Percentiles rank a stretch among this genome's conserved stretches.
Evolutionary conservation across 2,888 invertebrate species (phyloP).

Genomic region (Loripinus fragilis): DNA sequence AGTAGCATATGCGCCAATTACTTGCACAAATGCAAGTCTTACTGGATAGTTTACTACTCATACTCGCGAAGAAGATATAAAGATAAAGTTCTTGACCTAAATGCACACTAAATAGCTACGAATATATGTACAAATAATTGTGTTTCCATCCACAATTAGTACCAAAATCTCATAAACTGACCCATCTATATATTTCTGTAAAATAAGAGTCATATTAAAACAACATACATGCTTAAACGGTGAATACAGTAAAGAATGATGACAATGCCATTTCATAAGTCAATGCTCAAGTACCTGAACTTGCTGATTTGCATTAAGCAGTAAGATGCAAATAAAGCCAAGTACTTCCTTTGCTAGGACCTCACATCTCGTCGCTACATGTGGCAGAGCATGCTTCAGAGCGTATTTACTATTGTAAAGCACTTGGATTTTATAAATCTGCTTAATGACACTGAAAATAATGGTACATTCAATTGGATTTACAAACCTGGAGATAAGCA

Average conservation of each 20-base stretch:
- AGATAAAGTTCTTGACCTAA: too few species aligned
- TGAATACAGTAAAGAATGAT: not conserved
- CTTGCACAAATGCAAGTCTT: too few species aligned
- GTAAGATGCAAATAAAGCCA: constrained; percentile 4
- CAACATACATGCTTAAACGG: constrained; percentile 10
- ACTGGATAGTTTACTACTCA: too few species aligned
- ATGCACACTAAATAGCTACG: too few species aligned
- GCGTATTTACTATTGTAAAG: constrained; percentile 14
- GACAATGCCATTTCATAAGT: not conserved
- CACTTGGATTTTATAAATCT: constrained; percentile 11
- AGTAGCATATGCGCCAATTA: too few species aligned
- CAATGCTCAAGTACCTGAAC: constrained; percentile 9
- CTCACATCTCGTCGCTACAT: constrained; percentile 11
- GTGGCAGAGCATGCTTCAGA: constrained; percentile 8
- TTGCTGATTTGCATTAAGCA: constrained; percentile 4
- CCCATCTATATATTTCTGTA: too few species aligned
- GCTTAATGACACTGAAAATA: constrained; percentile 3
- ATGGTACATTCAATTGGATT: not conserved
- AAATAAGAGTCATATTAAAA: not conserved
- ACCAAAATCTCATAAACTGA: too few species aligned
- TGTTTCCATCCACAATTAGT: too few species aligned
- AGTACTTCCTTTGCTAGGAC: constrained; percentile 6
- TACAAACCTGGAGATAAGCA: too few species aligned
- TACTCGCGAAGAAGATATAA: too few species aligned
- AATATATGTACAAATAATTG: too few species aligned